These are phyloP conservation scores for Adrianichthys oophorus DNA, from an alignment of 2,797 vertebrate genomes.

Conservation along the genomic window DNA sequence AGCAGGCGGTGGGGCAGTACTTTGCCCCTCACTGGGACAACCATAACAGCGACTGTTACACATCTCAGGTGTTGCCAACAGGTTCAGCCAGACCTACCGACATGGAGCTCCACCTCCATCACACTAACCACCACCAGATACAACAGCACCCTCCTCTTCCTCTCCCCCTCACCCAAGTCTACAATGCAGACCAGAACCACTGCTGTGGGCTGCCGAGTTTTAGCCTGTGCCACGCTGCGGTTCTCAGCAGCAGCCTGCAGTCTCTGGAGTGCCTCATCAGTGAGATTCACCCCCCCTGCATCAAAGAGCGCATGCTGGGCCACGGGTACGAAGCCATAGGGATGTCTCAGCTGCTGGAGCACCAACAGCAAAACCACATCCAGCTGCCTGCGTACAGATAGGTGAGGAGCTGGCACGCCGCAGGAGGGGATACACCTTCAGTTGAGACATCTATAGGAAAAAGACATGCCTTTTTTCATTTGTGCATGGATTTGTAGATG, in stretches of 20 bases:
- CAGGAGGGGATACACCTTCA: slow-evolving; percentile 25
- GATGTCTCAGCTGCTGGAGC: slow-evolving; percentile 89
- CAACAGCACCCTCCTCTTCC: slow-evolving; percentile 57
- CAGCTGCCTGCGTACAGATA: slow-evolving; percentile 96
- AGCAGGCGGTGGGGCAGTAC: slow-evolving; percentile 85
- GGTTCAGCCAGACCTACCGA: slow-evolving; percentile 74
- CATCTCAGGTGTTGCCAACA: slow-evolving; percentile 83
- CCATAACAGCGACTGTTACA: slow-evolving; percentile 90
- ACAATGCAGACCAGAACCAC: slow-evolving; percentile 76
- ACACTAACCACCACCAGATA: slow-evolving; percentile 60
- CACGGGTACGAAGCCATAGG: slow-evolving; percentile 92
- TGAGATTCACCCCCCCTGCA: slow-evolving; percentile 96
- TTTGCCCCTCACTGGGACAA: slow-evolving; percentile 90
- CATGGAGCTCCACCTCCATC: slow-evolving; percentile 69
- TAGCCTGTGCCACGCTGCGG: slow-evolving; percentile 88
- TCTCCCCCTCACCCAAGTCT: slow-evolving; percentile 59
- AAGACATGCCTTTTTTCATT: slow-evolving; percentile 64
- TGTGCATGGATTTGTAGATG: slow-evolving; percentile 67
- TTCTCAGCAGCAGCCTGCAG: slow-evolving; percentile 96
- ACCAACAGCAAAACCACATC: slow-evolving; percentile 88
- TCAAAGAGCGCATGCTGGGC: slow-evolving; percentile 98
- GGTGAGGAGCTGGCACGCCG: slow-evolving; percentile 32
- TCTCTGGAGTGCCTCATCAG: slow-evolving; percentile 99
- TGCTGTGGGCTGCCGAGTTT: slow-evolving; percentile 84
- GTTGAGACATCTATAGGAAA: slow-evolving; percentile 21